Evolutionary conservation across 92 coral and sea anemone genomes (phyloP).

Genomic region (Parazoanthus darwini): DNA sequence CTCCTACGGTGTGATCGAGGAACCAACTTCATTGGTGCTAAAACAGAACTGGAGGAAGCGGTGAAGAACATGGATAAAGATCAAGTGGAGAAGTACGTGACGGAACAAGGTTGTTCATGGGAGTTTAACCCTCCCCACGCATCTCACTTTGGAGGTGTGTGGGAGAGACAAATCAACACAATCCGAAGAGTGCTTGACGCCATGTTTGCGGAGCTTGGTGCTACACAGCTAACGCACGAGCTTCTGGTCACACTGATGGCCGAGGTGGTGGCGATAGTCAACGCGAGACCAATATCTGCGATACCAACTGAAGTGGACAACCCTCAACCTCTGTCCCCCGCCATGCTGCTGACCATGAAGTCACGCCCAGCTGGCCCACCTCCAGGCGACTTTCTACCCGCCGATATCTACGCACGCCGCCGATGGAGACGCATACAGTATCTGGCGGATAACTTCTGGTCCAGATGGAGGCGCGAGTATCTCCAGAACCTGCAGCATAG

Average conservation of each 20-base stretch:
- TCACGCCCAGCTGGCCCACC: conserved; percentile 37
- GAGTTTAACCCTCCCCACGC: conserved; percentile 64
- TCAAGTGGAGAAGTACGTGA: conserved; percentile 35
- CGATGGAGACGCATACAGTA: conserved; percentile 44
- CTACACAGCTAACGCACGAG: conserved; percentile 41
- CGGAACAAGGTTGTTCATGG: conserved; percentile 54
- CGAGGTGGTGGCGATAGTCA: conserved; percentile 44
- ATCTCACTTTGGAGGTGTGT: conserved; percentile 62
- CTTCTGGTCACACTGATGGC: conserved; percentile 40
- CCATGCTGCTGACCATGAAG: conserved; percentile 48
- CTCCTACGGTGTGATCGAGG: conserved; percentile 55
- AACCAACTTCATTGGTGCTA: conserved; percentile 61
- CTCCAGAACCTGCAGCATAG: conserved; percentile 24
- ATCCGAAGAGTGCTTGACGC: conserved; percentile 49
- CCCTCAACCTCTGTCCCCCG: conserved; percentile 53
- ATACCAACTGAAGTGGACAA: conserved; percentile 30
- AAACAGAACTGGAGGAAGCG: conserved; percentile 52
- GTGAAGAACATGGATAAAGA: conserved; percentile 33
- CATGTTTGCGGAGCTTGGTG: conserved; percentile 44
- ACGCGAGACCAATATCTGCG: conserved; percentile 47
- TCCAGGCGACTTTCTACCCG: conserved; percentile 34
- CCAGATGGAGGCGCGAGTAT: conserved; percentile 39
- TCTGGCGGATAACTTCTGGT: conserved; percentile 41
- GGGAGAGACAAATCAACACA: conserved; percentile 61
- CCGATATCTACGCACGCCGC: conserved; percentile 37